phyloP scores from a whole-genome alignment of 2,113 vertebrate genomes.

The Eptatretus burgeri region DNA sequence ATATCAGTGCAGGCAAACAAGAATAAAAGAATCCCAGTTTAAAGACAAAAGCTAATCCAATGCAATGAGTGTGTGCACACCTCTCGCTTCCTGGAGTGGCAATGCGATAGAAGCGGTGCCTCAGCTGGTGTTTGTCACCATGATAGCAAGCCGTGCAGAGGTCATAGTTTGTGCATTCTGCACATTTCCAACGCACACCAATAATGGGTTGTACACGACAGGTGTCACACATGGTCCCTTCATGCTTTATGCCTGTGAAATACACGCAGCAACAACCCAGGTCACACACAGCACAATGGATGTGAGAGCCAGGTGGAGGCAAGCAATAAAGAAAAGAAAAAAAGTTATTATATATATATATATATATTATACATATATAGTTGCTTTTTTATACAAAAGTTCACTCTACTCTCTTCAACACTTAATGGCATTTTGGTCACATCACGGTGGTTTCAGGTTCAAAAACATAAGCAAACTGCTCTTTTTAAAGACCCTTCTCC shows the following conservation, averaged over 20 bases:
- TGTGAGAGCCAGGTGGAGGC: background rate
- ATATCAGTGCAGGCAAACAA: too few species aligned
- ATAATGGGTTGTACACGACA: constrained; percentile 96
- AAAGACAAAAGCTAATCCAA: too few species aligned
- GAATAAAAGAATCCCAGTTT: too few species aligned
- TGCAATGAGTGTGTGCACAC: constrained; percentile 16
- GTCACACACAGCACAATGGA: background rate
- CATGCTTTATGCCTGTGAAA: constrained; percentile 65
- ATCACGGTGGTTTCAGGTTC: too few species aligned
- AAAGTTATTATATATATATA: too few species aligned
- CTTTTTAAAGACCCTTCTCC: too few species aligned
- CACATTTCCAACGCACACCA: constrained; percentile 96
- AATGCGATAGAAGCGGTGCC: constrained; percentile 93
- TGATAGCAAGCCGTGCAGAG: constrained; percentile 96
- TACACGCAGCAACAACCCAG: too few species aligned
- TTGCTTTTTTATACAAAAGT: too few species aligned
- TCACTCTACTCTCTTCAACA: too few species aligned
- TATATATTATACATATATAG: too few species aligned
- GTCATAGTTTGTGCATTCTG: constrained; percentile 95
- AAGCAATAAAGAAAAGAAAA: background rate
- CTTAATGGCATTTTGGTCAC: too few species aligned
- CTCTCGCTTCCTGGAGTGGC: constrained; percentile 91
- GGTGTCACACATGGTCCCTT: constrained; percentile 97
- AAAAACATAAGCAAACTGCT: too few species aligned
- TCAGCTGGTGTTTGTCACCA: constrained; percentile 87